A percentile compares a stretch with the other conserved stretches of the same genome.
These are phyloP conservation scores for Teinopalpus imperialis DNA, from an alignment of 2,888 invertebrate genomes.

Conservation along the genomic window DNA sequence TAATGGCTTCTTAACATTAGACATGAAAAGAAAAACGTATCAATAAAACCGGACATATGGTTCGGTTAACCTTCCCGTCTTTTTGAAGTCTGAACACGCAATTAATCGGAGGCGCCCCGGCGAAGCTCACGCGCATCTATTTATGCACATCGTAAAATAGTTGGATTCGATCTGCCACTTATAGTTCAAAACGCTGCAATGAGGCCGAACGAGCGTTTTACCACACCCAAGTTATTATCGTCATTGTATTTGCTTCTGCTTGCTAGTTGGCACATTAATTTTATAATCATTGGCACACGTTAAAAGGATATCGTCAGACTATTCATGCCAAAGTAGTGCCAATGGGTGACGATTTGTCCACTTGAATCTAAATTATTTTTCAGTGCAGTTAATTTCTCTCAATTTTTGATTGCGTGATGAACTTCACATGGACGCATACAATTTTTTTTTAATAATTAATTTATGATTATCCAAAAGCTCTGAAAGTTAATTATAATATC, in stretches of 20 bases:
- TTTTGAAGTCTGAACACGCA: conserved; percentile 21
- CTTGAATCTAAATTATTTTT: too few relatives aligned
- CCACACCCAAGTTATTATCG: conserved; percentile 17
- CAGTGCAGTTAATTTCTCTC: too few relatives aligned
- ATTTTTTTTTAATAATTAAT: too few relatives aligned
- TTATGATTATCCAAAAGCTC: too few relatives aligned
- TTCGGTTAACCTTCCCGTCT: conserved; percentile 16
- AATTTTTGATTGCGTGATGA: too few relatives aligned
- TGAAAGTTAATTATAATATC: too few relatives aligned
- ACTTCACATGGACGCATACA: too few relatives aligned
- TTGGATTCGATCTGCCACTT: conserved; percentile 43
- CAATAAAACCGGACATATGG: conserved; percentile 16
- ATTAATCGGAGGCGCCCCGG: conserved; percentile 25
- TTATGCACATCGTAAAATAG: conserved; percentile 46
- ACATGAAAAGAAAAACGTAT: conserved; percentile 17
- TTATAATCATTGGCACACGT: too few relatives aligned
- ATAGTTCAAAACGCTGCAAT: conserved; percentile 38
- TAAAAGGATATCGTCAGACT: too few relatives aligned
- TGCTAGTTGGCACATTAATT: too few relatives aligned
- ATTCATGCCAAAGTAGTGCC: too few relatives aligned
- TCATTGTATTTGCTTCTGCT: conserved; percentile 24
- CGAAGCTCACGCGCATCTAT: conserved; percentile 42
- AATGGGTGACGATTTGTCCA: too few relatives aligned
- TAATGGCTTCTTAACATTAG: conserved; percentile 14
- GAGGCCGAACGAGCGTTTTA: conserved; percentile 32